A percentile compares a stretch with the other conserved stretches of the same genome.
Evolutionary conservation across 2,888 invertebrate genomes (phyloP).

Genomic region (Eupithecia tripunctaria): DNA sequence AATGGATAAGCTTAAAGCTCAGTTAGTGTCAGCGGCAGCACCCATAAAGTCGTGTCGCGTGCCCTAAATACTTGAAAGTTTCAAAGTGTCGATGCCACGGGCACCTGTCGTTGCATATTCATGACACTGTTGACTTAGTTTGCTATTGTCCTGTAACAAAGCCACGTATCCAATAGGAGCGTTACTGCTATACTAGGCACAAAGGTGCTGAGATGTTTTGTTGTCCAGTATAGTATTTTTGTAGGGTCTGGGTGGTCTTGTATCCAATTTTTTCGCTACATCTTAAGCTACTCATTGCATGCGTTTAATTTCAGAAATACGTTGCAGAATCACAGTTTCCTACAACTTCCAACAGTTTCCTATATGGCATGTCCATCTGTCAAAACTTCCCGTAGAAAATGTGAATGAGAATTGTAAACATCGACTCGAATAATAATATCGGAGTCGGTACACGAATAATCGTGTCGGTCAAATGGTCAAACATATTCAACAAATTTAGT

Average conservation of each 20-base stretch:
- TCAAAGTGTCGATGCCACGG: constrained; percentile 20
- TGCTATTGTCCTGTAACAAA: constrained; percentile 40
- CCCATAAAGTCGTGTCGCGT: constrained; percentile 21
- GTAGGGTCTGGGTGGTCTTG: not conserved
- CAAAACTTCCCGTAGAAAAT: not conserved
- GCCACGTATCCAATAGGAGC: constrained; percentile 20
- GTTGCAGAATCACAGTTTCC: not conserved
- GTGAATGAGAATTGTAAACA: not conserved
- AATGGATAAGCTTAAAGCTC: not conserved
- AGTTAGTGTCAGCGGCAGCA: not conserved
- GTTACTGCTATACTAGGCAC: constrained; percentile 11
- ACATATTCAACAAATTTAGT: not conserved
- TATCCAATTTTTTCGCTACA: not conserved
- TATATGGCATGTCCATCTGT: not conserved
- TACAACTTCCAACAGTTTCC: too few species aligned
- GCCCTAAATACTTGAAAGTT: constrained; percentile 11
- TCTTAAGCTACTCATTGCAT: not conserved
- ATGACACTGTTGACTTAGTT: constrained; percentile 38
- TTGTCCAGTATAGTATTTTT: constrained; percentile 13
- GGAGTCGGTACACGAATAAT: too few species aligned
- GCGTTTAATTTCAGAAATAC: too few species aligned
- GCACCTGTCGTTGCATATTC: constrained; percentile 45
- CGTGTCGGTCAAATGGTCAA: not conserved
- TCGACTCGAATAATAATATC: not conserved
- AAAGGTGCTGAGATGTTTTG: constrained; percentile 19